Evolutionary conservation across 2,113 vertebrate genomes (phyloP).

Genomic region (Pomatostomus ruficeps): DNA sequence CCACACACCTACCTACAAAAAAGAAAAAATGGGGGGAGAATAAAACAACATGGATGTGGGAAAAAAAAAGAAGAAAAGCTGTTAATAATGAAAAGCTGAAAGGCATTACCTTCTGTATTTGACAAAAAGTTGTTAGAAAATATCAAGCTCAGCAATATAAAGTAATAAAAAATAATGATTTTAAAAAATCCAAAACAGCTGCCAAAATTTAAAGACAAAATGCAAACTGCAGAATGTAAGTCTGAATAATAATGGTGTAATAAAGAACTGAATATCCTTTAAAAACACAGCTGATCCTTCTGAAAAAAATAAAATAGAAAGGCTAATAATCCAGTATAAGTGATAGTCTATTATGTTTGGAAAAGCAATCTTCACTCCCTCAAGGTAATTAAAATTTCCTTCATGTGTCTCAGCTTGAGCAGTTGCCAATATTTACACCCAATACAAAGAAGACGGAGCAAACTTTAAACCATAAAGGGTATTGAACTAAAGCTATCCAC

Average conservation of each 20-base stretch:
- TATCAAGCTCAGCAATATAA: neutral
- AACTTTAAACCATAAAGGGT: neutral
- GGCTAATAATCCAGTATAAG: neutral
- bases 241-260: neutral
- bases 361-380: slow-evolving; percentile 18
- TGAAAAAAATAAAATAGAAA: neutral
- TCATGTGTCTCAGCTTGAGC: neutral
- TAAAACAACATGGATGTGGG: neutral
- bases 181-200: neutral
- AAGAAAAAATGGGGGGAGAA: rapidly evolving
- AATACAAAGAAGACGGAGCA: neutral
- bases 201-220: slow-evolving; percentile 23
- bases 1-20: neutral
- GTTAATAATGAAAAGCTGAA: slow-evolving; percentile 28
- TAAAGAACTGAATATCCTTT: neutral
- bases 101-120: neutral
- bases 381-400: slow-evolving; percentile 36
- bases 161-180: neutral
- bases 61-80: neutral
- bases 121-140: slow-evolving; percentile 5
- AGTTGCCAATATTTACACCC: neutral
- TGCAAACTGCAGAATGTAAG: neutral
- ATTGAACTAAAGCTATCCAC: neutral
- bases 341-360: neutral
- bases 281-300: slow-evolving; percentile 32